Conservation (phyloP, 2,113 vertebrate genomes). For the Arizona elegans region DNA sequence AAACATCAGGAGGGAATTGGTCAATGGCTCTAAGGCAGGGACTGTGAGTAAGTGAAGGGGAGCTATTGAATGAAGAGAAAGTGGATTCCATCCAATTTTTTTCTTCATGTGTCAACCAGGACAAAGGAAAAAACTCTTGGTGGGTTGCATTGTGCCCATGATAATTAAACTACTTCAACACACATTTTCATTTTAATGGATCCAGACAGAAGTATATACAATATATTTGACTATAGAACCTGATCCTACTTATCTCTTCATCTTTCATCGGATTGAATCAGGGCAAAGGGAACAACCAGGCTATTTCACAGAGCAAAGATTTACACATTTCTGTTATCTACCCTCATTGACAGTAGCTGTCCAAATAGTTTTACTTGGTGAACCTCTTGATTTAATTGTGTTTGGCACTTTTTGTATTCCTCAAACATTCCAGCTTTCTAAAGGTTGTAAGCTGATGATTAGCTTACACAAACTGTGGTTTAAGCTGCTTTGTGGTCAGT, state of each 20-base stretch:
- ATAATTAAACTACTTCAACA: not conserved
- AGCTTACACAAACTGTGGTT: not conserved
- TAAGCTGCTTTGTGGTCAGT: not conserved
- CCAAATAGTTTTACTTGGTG: not conserved
- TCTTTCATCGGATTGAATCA: not conserved
- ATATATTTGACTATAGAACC: not conserved
- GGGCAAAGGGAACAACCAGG: not conserved
- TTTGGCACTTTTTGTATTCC: not conserved
- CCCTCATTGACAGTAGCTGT: not conserved
- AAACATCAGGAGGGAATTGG: no score
- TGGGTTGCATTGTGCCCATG: not conserved
- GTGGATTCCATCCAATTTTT: not conserved
- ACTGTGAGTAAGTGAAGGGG: no score
- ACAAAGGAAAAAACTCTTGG: not conserved
- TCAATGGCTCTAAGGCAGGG: no score
- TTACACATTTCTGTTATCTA: not conserved
- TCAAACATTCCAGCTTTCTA: not conserved
- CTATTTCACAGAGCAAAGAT: not conserved
- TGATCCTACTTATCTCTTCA: not conserved
- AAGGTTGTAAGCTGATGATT: not conserved
- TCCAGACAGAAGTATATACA: not conserved
- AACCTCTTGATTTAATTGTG: not conserved
- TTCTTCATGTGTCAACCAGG: not conserved
- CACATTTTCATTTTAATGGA: not conserved
- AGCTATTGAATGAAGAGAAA: no score